Evolutionary conservation across 1,140 invertebrate genomes (phyloP).

Genomic region (Drosophila ambigua): DNA sequence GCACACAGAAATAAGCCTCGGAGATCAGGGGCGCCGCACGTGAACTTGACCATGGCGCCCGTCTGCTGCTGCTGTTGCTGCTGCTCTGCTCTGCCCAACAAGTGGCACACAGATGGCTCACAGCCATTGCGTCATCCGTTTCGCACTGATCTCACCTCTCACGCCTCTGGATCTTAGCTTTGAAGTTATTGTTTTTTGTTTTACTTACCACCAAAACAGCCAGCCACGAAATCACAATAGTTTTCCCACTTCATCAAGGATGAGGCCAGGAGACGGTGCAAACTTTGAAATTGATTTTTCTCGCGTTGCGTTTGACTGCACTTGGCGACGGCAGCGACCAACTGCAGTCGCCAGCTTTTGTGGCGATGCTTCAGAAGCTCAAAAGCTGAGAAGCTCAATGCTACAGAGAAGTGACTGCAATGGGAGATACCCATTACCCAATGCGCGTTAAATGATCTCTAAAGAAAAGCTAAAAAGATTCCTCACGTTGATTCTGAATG

Average conservation of each 20-base stretch:
- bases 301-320: conserved; percentile 54
- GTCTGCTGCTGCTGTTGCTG: conserved; percentile 3
- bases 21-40: conserved; percentile 75
- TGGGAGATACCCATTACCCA: neutral
- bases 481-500: too few species aligned
- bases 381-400: conserved; percentile 25
- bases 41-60: conserved; percentile 79
- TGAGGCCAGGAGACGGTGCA: neutral
- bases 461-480: too few species aligned
- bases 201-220: conserved; percentile 75
- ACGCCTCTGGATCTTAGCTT: neutral
- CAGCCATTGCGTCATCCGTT: conserved; percentile 65
- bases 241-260: conserved; percentile 78
- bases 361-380: conserved; percentile 18
- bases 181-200: too few species aligned
- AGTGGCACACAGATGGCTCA: conserved; percentile 40
- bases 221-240: conserved; percentile 78
- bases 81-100: conserved; percentile 43
- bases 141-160: neutral
- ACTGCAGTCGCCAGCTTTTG: conserved; percentile 49
- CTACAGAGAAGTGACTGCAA: conserved; percentile 2
- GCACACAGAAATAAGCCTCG: conserved; percentile 43
- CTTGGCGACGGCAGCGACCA: conserved; percentile 31
- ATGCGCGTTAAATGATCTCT: too few species aligned
- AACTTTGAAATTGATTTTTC: conserved; percentile 59